phyloP scores from a whole-genome alignment of 2,797 vertebrate genomes.

The Phrynocephalus guinanensis region DNA sequence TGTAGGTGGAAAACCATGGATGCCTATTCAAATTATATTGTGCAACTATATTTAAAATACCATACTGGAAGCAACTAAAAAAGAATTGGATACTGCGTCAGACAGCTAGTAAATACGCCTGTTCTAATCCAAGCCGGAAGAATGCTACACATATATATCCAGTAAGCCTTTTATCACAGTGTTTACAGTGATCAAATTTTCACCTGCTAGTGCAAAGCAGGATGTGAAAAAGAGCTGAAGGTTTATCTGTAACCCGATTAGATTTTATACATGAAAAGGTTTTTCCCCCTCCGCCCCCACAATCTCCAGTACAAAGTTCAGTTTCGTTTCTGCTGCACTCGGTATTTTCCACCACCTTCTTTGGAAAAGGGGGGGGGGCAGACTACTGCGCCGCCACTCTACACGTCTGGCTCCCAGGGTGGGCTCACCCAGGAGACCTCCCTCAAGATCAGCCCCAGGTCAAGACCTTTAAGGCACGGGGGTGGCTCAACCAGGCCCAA shows the following conservation, averaged over 20 bases:
- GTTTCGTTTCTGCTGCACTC: constrained; percentile 53
- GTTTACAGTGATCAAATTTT: neutral
- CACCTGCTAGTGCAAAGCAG: neutral
- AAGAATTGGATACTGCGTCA: fast-evolving
- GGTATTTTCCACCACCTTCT: neutral
- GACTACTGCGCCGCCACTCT: neutral
- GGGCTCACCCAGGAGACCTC: neutral
- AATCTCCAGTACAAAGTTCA: constrained; percentile 33
- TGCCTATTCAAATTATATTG: neutral
- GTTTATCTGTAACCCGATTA: constrained; percentile 64
- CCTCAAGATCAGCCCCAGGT: neutral
- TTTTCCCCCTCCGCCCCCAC: constrained; percentile 3
- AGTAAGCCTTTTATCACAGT: neutral
- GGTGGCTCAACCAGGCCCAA: neutral
- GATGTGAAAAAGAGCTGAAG: neutral
- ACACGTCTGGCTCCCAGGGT: neutral
- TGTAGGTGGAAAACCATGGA: neutral
- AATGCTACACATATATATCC: neutral
- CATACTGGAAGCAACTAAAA: fast-evolving
- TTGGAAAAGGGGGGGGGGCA: neutral
- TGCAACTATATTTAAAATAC: neutral
- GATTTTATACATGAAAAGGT: constrained; percentile 22
- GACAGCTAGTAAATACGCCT: fast-evolving
- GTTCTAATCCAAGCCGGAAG: fast-evolving
- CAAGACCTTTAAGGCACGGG: too few relatives aligned